These are phyloP conservation scores for Eupeodes corollae DNA, from an alignment of 1,140 invertebrate genomes.

Conservation along the genomic window DNA sequence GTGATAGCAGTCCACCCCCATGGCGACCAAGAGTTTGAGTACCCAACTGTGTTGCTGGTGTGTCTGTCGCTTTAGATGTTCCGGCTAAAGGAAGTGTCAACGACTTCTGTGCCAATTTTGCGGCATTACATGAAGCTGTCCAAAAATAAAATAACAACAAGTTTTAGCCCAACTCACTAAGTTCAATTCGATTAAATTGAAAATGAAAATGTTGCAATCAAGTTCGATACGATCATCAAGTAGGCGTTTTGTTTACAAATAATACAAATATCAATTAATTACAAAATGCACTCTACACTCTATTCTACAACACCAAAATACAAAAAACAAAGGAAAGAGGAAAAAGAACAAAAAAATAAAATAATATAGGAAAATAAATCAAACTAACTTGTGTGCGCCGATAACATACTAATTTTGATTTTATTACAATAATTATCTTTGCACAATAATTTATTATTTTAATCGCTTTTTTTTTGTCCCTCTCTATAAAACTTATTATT, in stretches of 20 bases:
- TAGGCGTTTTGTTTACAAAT: no score
- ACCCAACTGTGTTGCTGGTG: not conserved
- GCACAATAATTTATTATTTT: no score
- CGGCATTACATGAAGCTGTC: not conserved
- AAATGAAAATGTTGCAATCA: not conserved
- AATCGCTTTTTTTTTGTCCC: no score
- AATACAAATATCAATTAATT: not conserved
- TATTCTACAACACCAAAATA: no score
- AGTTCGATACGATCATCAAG: not conserved
- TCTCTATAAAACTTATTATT: no score
- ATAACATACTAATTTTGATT: no score
- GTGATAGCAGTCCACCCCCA: slow-evolving; percentile 11
- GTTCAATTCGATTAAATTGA: not conserved
- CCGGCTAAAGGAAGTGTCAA: slow-evolving; percentile 27
- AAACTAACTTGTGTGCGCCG: no score
- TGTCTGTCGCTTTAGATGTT: not conserved
- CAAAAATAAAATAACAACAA: not conserved
- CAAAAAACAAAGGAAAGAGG: no score
- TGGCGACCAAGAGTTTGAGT: not conserved
- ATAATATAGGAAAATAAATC: no score
- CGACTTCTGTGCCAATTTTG: slow-evolving; percentile 20
- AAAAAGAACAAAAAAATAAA: no score
- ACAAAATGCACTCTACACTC: not conserved
- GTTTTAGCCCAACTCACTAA: not conserved
- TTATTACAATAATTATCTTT: no score